phyloP scores from a whole-genome alignment of 2,113 vertebrate genomes.

The Otis tarda region DNA sequence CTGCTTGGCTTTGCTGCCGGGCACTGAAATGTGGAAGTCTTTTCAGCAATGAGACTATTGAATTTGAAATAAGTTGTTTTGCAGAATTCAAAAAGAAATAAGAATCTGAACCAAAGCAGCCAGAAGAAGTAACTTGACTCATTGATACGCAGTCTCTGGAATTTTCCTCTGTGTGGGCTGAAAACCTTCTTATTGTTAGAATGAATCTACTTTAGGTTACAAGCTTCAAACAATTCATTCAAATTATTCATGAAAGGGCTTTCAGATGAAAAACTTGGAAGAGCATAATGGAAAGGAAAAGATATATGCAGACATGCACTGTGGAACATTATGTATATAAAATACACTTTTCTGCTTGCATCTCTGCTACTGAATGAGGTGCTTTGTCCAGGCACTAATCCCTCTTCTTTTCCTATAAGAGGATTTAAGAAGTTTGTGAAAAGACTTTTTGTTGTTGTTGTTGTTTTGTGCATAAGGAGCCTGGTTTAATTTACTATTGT shows the following conservation, averaged over 20 bases:
- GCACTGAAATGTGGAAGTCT: not conserved
- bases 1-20: not conserved
- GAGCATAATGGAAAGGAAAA: not conserved
- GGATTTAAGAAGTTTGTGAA: not conserved
- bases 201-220: constrained; percentile 7
- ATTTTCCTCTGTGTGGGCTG: constrained; percentile 61
- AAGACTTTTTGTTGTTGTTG: not conserved
- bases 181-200: constrained; percentile 54
- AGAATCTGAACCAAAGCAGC: constrained; percentile 2
- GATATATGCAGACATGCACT: not conserved
- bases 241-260: constrained; percentile 37
- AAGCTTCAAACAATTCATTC: constrained; percentile 40
- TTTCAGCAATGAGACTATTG: not conserved
- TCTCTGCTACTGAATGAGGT: not conserved
- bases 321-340: not conserved
- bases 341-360: not conserved
- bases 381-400: not conserved
- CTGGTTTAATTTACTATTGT: not conserved
- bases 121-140: constrained; percentile 43
- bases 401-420: not conserved
- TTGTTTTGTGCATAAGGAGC: not conserved
- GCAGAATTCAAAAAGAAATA: not conserved
- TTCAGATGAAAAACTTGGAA: not conserved
- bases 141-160: constrained; percentile 19
- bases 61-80: not conserved